Base-by-base conservation (phyloP, 2,113 vertebrate genomes). In the Gavialis gangeticus region DNA sequence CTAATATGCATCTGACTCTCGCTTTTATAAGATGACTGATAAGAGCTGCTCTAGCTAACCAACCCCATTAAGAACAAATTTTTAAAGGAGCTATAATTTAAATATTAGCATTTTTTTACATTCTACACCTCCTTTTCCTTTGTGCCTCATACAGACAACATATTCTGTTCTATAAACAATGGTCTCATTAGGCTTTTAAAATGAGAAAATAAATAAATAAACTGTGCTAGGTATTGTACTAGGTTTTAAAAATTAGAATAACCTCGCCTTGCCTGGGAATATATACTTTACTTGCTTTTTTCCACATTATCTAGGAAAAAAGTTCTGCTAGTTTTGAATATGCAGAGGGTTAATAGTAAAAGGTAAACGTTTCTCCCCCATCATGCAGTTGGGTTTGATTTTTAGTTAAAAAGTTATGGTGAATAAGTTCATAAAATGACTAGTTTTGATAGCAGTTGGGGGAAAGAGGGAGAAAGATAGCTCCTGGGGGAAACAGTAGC, bases 191-290 rank as follows among this genome's bases (percentile, higher is more conserved):
- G 6, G 37, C 37, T 46, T 81, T 95, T 84, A 91, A 22, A 88
- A 30, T 46, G 90, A 90, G n/a, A 90, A 92, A 28, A 62, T 3
- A 19, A 81, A 94, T 16, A 81, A 94, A 95, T 81, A 63, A 87
- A 90, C 79, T 85, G 28, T 63, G 62, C 14, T 73, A 46, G 37
- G 7, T 63, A 79, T 63, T 67, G 64, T 87, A 46, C 37, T 46
- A 46, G 37, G 37, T 46, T 46, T 46, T 46, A 94, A 92, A 95
- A 92, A 90, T 55, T 76, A 85, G 73, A 88, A 86, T 87, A 95
- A 90, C 85, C 11, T 3, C 2, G 66, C 75, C 54, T 85, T 79
- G 60, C 37, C 75, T 54, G 14, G 21, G 18, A 76, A 81, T 85
- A 85, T 91, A 30, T 18, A 73, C 55, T 94, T 85, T 76, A 5